Evolutionary conservation across 2,113 vertebrate species (phyloP), one percentile per base, ranked within the genome.

Genomic region (Xerus inauris): DNA sequence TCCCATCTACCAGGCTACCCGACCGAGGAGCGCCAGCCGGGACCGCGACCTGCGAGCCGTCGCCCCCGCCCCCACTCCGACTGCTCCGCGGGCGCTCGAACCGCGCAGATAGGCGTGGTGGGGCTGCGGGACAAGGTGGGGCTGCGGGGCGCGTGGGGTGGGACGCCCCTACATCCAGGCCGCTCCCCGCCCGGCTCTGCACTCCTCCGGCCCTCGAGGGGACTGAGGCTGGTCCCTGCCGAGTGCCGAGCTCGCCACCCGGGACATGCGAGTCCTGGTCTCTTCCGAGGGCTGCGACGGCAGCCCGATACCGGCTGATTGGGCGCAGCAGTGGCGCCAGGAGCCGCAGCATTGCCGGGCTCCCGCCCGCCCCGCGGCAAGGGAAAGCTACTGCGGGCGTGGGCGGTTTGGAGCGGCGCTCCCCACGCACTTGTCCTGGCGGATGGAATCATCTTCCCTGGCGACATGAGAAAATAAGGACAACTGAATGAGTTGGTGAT

Each of bases 341-440:
- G 82, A 32, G 57, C 54, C 8, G 30, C 32, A 1, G 45, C 14
- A 94, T 79, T 42, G 91, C 89, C 89, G 47, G 87, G 79, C 81
- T 87, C 24, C 57, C 0, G 32, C 73, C 42, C 1, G 54, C 82
- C 86, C 28, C 2, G 67, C 64, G 32, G 62, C 54, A 14, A 49
- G 35, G 8, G 19, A 14, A 17, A 59, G 94, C 87, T 6, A 45
- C 95, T 69, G 95, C 83, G 1, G 11, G 96, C 92, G 96, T 95
- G 97, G 97, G 96, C 82, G 93, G 75, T 4, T 6, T 42, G 93
- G 67, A 59, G 95, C 86, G 2, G 64, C 73, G 57, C 93, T 93
- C 49, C 93, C 86, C 88, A 95, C 93, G 89, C 96, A 7, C 86
- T 83, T 0, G 73, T 76, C 83, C 40, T 35, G 87, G 9, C 32